Evolutionary conservation across 2,113 vertebrate species (phyloP).

Genomic region (Tachysurus vachellii): DNA sequence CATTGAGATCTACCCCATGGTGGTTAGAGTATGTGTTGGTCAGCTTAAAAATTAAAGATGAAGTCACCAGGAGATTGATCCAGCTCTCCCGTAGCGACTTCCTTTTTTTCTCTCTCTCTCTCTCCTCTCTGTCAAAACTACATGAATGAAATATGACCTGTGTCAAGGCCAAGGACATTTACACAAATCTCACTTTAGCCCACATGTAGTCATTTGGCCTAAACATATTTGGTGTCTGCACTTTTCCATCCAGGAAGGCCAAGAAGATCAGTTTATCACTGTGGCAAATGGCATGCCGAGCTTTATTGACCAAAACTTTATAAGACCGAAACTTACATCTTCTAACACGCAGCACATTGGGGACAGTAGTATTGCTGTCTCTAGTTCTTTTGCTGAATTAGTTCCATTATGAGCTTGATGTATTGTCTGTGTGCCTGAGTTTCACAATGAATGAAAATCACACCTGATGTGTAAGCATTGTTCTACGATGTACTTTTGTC

Average conservation of each 20-base stretch:
- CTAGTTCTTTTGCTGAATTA: not conserved
- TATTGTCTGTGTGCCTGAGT: not conserved
- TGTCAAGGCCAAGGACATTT: slow-evolving; percentile 9
- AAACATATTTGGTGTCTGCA: not conserved
- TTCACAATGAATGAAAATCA: not conserved
- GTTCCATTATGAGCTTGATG: not conserved
- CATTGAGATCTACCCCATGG: slow-evolving; percentile 27
- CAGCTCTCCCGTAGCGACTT: slow-evolving; percentile 15
- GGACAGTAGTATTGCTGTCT: not conserved
- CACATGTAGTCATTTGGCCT: not conserved
- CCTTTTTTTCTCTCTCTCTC: slow-evolving; percentile 14
- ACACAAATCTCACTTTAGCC: not conserved
- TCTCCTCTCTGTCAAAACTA: slow-evolving; percentile 28
- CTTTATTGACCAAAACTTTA: no score
- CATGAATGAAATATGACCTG: not conserved
- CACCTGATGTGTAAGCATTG: not conserved
- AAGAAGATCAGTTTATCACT: not conserved
- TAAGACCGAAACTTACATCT: not conserved
- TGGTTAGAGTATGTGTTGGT: slow-evolving; percentile 18
- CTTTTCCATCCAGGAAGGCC: not conserved
- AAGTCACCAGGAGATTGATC: slow-evolving; percentile 30
- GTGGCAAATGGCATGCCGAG: not conserved
- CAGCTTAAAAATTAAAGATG: slow-evolving; percentile 37
- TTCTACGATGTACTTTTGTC: not conserved
- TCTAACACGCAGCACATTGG: not conserved